A percentile compares a stretch with the other conserved stretches of the same genome.
phyloP scores from a whole-genome alignment of 1,140 invertebrate genomes.

The Trachymyrmex septentrionalis region DNA sequence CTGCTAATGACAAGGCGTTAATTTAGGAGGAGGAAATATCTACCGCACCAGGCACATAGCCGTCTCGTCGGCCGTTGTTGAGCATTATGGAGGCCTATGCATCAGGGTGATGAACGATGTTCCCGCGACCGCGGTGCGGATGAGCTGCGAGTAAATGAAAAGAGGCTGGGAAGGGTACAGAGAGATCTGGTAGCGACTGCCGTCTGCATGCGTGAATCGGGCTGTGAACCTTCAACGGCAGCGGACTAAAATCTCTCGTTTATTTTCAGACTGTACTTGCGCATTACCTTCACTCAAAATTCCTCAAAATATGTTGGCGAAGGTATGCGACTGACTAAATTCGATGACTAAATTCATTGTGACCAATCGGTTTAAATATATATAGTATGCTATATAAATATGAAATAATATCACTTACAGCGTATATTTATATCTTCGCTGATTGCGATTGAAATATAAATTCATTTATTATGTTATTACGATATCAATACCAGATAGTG shows the following conservation, averaged over 20 bases:
- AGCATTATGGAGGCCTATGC: slow-evolving; percentile 78
- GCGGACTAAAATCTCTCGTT: slow-evolving; percentile 75
- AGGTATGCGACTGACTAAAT: too few relatives aligned
- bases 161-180: slow-evolving; percentile 50
- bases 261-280: slow-evolving; percentile 67
- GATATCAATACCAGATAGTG: neutral
- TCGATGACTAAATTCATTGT: neutral
- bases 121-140: slow-evolving; percentile 67
- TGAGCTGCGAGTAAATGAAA: slow-evolving; percentile 58
- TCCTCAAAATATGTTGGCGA: slow-evolving; percentile 3
- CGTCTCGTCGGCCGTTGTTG: slow-evolving; percentile 73
- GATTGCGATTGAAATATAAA: slow-evolving; percentile 20
- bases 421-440: neutral
- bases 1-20: slow-evolving; percentile 83
- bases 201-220: slow-evolving; percentile 80
- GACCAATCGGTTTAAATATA: neutral
- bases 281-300: slow-evolving; percentile 36
- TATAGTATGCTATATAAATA: neutral
- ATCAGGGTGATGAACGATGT: slow-evolving; percentile 82
- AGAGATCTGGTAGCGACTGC: slow-evolving; percentile 38
- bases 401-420: slow-evolving; percentile 9
- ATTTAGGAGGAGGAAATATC: slow-evolving; percentile 80
- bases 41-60: slow-evolving; percentile 68
- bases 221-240: slow-evolving; percentile 77
- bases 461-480: neutral